Base-by-base conservation (phyloP, 2,797 vertebrate genomes). In the Lerista edwardsae region DNA sequence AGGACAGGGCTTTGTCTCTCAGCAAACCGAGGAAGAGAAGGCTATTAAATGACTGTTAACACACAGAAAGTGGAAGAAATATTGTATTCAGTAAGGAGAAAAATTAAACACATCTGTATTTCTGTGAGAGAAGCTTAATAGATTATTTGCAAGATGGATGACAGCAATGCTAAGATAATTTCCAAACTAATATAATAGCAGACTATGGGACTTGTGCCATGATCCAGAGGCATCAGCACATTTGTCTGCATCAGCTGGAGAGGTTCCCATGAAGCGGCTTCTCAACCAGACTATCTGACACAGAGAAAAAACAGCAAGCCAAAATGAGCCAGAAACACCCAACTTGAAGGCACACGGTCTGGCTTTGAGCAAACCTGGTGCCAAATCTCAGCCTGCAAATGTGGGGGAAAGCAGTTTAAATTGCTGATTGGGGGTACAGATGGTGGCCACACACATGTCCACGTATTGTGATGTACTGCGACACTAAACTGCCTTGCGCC, bases 401-500 rank as follows among this genome's bases (percentile, higher is more conserved):
- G 25, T 73, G 34, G 29, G 15, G 34, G 41, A 34, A 72, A 65
- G 64, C n/a, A 65, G 39, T 39, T n/a, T 36, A 23, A 34, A 55
- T 57, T n/a, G 17, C 31, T 57, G 64, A 57, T 59, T 25, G 77
- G 31, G 29, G 6, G 1, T 65, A 12, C 64, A 65, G 64, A 47
- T 34, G 29, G 41, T 61, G 57, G 39, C 62, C 17, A 61, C 3
- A 47, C 55, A 75, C 6, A 68, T 3, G 12, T 29, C 36, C 55
- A 65, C 73, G 85, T 83, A 75, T 75, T 84, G 84, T 9, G 81
- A 27, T 1, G 34, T 59, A 93, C n/a, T 41, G 85, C 74, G 87
- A 85, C 78, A 85, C 90, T 72, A 88, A 92, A 89, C 82, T 81
- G 86, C 82, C 81, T 88, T 83, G 79, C 7, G 3, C 88, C 92